Evolutionary conservation across 2,888 invertebrate species (phyloP), one percentile per base, ranked within the genome.

Genomic region (Petrolisthes manimaculis): DNA sequence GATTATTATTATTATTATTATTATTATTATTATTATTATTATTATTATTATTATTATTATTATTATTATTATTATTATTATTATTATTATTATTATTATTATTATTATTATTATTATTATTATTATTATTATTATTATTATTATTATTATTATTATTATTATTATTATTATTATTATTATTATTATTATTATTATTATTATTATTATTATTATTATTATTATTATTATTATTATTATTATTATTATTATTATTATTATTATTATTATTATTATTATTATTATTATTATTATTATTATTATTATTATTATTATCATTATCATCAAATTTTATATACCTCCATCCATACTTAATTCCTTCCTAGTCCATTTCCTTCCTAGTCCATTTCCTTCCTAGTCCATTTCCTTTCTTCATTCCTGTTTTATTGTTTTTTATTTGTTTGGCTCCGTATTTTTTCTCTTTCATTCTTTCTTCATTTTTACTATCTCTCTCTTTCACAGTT

Each of bases 71-170:
- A 6, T 75, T 84, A 51, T 53, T 8, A 53, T 21, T 74, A 9
- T 14, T 54, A 3, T 12, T 84, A 3, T 75, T 75, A 18, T 75
- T 75, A 37, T 71, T 75, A 8, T 53, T 84, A 37, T 71, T 75
- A 5, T 21, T 75, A 21, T 71, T 75, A 54, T 53, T 74, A 75
- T 74, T 75, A 21, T 53, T 84, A 51, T 51, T 75, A 51, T 21
- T 84, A 51, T 74, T 55, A 9, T 54, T 84, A 53, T 74, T 56
- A 53, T 9, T 75, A 51, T 84, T 75, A n/a, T 54, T 84, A 18
- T 75, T 84, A 56, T 21, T 75, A 74, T 75, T 75, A 51, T 74
- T 84, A 18, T 53, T 84, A 51, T 71, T 84, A 77, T 75, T 84
- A 75, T 84, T 74, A 74, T 71, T 51, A 37, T 37, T 37, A 37